These are phyloP conservation scores for Dicentrarchus labrax DNA, from an alignment of 2,113 vertebrate species.

Conservation along the genomic window DNA sequence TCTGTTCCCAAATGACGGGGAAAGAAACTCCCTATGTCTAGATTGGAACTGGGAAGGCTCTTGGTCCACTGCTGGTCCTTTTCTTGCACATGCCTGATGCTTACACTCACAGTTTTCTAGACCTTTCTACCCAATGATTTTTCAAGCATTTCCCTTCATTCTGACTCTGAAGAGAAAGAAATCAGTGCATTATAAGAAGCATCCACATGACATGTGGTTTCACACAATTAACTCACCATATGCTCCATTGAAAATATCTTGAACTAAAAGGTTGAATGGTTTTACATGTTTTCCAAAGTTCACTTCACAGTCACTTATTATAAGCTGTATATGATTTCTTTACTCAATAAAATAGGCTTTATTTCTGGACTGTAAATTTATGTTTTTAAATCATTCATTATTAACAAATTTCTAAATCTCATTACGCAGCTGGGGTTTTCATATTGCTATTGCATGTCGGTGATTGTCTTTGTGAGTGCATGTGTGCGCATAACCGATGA, in stretches of 20 bases:
- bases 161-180: neutral
- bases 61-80: neutral
- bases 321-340: neutral
- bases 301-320: neutral
- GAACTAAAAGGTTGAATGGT: neutral
- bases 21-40: no score
- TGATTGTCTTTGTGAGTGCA: no score
- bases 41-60: neutral
- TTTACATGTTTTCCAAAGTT: neutral
- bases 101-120: no score
- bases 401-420: neutral
- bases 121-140: neutral
- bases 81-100: neutral
- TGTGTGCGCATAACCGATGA: neutral
- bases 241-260: neutral
- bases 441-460: neutral
- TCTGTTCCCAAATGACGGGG: no score
- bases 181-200: neutral
- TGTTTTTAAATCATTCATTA: neutral
- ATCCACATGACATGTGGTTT: neutral
- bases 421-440: neutral
- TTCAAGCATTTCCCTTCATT: neutral
- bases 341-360: no score
- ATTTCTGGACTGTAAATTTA: neutral
- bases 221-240: no score